Conservation (phyloP, 2,888 invertebrate genomes). For the Pandemis heparana region DNA sequence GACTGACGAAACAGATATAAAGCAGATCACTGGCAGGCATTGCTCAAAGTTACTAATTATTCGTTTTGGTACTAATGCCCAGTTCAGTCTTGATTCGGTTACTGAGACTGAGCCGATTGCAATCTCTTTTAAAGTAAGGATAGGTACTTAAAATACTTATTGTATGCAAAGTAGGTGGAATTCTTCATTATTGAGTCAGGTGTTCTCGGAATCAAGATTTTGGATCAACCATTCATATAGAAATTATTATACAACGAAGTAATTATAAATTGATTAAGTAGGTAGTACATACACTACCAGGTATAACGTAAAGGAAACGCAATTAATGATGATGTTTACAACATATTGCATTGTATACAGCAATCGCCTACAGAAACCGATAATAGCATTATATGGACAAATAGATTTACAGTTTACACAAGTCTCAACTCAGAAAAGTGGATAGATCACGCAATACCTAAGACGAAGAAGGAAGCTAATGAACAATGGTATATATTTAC, state of each 20-base stretch:
- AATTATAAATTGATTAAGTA: no score
- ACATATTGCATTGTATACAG: neutral
- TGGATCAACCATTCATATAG: no score
- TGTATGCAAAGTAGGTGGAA: neutral
- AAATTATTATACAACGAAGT: neutral
- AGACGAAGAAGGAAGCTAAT: neutral
- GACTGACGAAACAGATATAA: constrained; percentile 72
- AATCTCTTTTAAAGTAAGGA: constrained; percentile 1
- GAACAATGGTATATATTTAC: neutral
- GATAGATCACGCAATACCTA: neutral
- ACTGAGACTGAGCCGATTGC: neutral
- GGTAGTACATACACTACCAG: no score
- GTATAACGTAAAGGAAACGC: neutral
- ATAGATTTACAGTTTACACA: neutral
- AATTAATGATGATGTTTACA: neutral
- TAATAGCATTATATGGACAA: neutral
- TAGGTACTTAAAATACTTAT: neutral
- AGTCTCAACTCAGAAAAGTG: neutral
- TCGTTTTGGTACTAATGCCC: constrained; percentile 55
- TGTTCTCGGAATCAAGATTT: constrained; percentile 9
- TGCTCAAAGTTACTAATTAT: constrained; percentile 64
- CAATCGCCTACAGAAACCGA: neutral
- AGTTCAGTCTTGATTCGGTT: constrained; percentile 50
- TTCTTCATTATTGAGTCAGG: constrained; percentile 6
- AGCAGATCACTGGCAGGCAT: constrained; percentile 68